Conservation (phyloP, 2,888 invertebrate species). For the Pristionchus mayeri region DNA sequence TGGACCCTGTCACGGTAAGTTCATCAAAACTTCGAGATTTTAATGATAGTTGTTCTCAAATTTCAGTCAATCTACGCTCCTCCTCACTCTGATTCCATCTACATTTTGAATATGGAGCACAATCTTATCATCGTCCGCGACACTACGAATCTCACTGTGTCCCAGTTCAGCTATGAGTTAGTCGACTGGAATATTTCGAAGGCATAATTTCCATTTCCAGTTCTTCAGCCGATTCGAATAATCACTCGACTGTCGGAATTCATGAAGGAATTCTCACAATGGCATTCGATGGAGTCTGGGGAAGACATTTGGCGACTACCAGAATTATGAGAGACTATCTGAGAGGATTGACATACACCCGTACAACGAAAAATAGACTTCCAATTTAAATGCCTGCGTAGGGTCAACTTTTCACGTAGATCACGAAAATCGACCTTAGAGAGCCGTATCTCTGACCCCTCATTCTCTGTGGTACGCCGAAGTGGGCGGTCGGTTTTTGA, state of each 20-base stretch:
- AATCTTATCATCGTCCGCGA: background rate
- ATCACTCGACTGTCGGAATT: background rate
- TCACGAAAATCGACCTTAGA: no score
- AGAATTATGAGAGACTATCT: no score
- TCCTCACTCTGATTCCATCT: background rate
- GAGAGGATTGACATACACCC: no score
- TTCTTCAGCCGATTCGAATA: background rate
- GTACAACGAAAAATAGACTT: no score
- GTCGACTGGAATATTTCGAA: background rate
- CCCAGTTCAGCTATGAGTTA: background rate
- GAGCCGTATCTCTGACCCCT: no score
- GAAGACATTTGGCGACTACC: background rate
- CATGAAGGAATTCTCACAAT: background rate
- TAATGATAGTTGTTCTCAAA: no score
- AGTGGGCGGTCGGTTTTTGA: no score
- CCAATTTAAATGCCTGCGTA: no score
- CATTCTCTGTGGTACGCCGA: no score
- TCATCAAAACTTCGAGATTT: no score
- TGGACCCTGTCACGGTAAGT: no score
- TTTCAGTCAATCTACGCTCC: background rate
- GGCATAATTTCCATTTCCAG: background rate
- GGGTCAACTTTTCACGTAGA: no score
- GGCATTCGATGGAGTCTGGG: background rate
- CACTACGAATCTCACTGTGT: background rate
- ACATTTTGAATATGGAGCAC: background rate